Evolutionary conservation across 2,113 vertebrate genomes (phyloP).

Genomic region (Sigmodon hispidus): DNA sequence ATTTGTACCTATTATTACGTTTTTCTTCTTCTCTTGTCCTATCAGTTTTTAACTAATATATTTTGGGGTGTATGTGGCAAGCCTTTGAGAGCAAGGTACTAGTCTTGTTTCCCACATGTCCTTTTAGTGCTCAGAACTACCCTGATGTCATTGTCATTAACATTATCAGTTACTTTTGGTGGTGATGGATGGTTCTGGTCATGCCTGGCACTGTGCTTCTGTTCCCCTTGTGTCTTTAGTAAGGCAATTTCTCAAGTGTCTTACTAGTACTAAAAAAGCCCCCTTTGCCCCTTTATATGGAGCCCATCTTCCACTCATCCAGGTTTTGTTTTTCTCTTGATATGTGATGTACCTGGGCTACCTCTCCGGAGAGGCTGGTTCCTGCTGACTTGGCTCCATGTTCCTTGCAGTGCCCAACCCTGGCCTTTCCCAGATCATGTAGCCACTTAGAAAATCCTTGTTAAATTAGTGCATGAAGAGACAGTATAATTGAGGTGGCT

Average conservation of each 20-base stretch:
- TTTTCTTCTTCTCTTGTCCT: background rate
- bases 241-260: too few relatives aligned
- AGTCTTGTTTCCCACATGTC: background rate
- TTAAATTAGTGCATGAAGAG: conserved; percentile 42
- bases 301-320: background rate
- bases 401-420: background rate
- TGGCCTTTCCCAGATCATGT: background rate
- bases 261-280: background rate
- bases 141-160: background rate
- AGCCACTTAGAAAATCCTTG: conserved; percentile 42
- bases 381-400: background rate
- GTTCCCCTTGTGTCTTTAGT: background rate
- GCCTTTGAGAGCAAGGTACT: background rate
- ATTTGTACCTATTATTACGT: background rate
- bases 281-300: background rate
- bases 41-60: background rate
- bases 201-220: background rate
- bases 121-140: background rate
- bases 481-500: conserved; percentile 41
- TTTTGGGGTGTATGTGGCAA: background rate
- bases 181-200: background rate
- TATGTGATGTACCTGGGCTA: background rate
- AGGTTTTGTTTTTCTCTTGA: background rate
- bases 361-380: background rate
- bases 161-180: accelerated